phyloP scores from a whole-genome alignment of 2,888 invertebrate species.

The Antitype chi region DNA sequence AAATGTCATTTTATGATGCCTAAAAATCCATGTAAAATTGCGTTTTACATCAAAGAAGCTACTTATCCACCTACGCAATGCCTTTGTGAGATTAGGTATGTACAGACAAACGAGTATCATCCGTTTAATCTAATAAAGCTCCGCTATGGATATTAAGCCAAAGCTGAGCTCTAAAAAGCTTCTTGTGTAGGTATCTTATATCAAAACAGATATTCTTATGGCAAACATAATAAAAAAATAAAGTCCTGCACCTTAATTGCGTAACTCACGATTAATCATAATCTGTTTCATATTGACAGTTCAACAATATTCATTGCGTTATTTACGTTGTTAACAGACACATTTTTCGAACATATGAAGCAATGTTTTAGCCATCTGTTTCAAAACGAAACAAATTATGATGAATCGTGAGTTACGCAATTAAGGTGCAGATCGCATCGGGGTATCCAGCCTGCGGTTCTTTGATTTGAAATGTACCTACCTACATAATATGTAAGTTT shows the following conservation, averaged over 20 bases:
- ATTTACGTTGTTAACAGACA: no score
- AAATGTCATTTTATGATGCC: neutral
- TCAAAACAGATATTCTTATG: neutral
- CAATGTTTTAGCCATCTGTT: no score
- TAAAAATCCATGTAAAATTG: neutral
- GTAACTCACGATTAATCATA: no score
- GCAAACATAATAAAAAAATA: conserved; percentile 6
- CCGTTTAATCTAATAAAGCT: conserved; percentile 22
- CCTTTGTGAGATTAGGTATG: conserved; percentile 13
- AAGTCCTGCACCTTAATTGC: no score
- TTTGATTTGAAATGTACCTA: neutral
- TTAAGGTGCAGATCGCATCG: no score
- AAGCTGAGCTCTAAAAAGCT: conserved; percentile 14
- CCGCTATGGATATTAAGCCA: conserved; percentile 1
- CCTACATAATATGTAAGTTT: neutral
- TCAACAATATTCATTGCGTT: no score
- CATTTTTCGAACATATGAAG: no score
- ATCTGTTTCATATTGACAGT: no score
- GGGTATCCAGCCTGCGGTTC: neutral
- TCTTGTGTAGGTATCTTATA: neutral
- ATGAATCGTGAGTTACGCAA: no score
- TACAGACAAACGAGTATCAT: conserved; percentile 12
- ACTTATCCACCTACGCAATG: neutral
- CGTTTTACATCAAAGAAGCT: conserved; percentile 12
- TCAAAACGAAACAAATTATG: no score